Evolutionary conservation across 1,140 invertebrate species (phyloP).

Genomic region (Drepana arcuata): DNA sequence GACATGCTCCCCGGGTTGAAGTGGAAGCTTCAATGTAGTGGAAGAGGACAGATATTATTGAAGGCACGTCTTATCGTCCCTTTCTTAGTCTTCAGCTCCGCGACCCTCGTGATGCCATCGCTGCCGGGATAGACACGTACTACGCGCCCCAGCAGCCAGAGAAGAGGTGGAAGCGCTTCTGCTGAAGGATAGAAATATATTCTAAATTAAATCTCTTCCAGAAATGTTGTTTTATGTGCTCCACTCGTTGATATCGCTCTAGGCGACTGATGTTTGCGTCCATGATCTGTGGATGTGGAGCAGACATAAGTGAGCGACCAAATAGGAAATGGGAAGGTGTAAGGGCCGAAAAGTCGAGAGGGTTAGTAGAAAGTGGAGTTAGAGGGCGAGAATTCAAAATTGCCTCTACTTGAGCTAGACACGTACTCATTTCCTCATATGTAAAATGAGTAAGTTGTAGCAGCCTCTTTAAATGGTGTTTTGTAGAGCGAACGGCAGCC

Average conservation of each 20-base stretch:
- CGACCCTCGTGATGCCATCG: background rate
- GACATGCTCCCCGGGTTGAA: slow-evolving; percentile 9
- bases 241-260: slow-evolving; percentile 8
- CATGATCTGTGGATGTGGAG: slow-evolving; percentile 4
- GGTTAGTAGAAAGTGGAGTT: slow-evolving; percentile 5
- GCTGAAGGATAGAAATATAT: slow-evolving; percentile 9
- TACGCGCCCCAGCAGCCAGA: background rate
- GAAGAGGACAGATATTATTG: slow-evolving; percentile 18
- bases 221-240: slow-evolving; percentile 12
- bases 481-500: slow-evolving; percentile 8
- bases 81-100: background rate
- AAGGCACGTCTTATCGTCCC: slow-evolving; percentile 6
- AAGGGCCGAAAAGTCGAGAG: slow-evolving; percentile 6
- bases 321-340: slow-evolving; percentile 9
- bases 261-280: slow-evolving; percentile 1
- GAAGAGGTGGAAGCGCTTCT: background rate
- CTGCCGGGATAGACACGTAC: background rate
- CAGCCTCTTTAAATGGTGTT: slow-evolving; percentile 8
- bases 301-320: slow-evolving; percentile 6
- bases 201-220: slow-evolving; percentile 10
- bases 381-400: slow-evolving; percentile 11
- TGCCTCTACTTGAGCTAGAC: slow-evolving; percentile 10
- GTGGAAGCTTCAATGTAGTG: slow-evolving; percentile 2
- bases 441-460: slow-evolving; percentile 10
- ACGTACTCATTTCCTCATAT: slow-evolving; percentile 11